Conservation (phyloP, 2,797 vertebrate genomes). For the Gymnocypris eckloni region DNA sequence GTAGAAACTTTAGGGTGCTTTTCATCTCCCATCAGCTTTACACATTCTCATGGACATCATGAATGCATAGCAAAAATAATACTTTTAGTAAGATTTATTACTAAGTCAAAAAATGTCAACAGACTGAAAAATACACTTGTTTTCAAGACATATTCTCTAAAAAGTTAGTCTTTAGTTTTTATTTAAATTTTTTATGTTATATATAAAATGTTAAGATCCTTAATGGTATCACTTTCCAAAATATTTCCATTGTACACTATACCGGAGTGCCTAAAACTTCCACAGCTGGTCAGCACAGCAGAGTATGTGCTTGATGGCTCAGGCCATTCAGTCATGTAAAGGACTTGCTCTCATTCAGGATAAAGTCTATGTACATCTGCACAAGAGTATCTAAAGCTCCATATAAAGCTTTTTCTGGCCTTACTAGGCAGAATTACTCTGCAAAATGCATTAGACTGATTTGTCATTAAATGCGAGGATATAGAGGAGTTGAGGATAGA, state of each 20-base stretch:
- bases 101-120: not conserved
- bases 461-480: not conserved
- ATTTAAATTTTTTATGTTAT: not conserved
- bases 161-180: not conserved
- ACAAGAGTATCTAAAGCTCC: conserved; percentile 4
- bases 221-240: not conserved
- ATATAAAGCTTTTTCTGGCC: conserved; percentile 5
- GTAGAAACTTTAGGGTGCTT: not conserved
- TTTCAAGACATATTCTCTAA: not conserved
- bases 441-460: conserved; percentile 9
- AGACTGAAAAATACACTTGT: not conserved
- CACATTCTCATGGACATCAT: not conserved
- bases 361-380: not conserved
- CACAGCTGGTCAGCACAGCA: not conserved
- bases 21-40: not conserved
- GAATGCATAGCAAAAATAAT: not conserved
- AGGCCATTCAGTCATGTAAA: conserved; percentile 7
- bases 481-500: not conserved
- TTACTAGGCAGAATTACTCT: conserved; percentile 14
- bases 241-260: not conserved
- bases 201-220: not conserved
- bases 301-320: conserved; percentile 13
- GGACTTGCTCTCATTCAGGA: not conserved
- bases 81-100: not conserved
- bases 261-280: not conserved